Conservation (phyloP, 1,140 invertebrate genomes). For the Scaptodrosophila lebanonensis region DNA sequence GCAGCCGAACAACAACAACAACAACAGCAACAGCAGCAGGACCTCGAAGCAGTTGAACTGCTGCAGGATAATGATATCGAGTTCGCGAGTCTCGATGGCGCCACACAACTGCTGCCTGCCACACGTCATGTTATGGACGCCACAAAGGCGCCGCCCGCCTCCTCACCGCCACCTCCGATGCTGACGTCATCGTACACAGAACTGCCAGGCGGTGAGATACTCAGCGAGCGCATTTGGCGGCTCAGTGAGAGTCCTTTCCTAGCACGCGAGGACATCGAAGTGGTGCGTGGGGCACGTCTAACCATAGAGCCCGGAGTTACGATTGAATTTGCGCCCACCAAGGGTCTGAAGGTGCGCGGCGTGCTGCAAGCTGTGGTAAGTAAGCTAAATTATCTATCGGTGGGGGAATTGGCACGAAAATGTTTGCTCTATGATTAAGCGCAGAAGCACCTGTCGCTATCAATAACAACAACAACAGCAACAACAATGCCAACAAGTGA, state of each 20-base stretch:
- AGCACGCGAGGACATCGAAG: constrained; percentile 87
- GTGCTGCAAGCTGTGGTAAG: constrained; percentile 91
- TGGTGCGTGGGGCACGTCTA: constrained; percentile 85
- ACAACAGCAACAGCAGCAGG: constrained; percentile 12
- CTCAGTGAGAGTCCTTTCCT: constrained; percentile 85
- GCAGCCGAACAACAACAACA: constrained; percentile 33
- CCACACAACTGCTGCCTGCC: constrained; percentile 53
- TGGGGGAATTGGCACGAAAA: constrained; percentile 8
- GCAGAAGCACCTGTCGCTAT: constrained; percentile 58
- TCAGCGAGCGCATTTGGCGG: constrained; percentile 78
- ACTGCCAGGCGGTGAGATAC: constrained; percentile 78
- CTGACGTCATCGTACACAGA: constrained; percentile 69
- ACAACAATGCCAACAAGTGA: constrained; percentile 13
- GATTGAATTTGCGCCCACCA: constrained; percentile 90
- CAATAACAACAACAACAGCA: too few relatives aligned
- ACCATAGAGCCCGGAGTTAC: constrained; percentile 91
- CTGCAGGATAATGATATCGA: constrained; percentile 65
- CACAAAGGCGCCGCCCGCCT: constrained; percentile 46
- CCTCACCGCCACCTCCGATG: constrained; percentile 35
- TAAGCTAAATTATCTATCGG: constrained; percentile 16
- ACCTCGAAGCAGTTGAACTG: constrained; percentile 44
- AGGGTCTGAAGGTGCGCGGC: constrained; percentile 93
- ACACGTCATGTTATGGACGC: constrained; percentile 44
- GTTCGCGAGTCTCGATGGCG: constrained; percentile 74
- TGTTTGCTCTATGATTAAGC: constrained; percentile 57